phyloP scores from a whole-genome alignment of 2,113 vertebrate species.

The Hemibagrus wyckioides region DNA sequence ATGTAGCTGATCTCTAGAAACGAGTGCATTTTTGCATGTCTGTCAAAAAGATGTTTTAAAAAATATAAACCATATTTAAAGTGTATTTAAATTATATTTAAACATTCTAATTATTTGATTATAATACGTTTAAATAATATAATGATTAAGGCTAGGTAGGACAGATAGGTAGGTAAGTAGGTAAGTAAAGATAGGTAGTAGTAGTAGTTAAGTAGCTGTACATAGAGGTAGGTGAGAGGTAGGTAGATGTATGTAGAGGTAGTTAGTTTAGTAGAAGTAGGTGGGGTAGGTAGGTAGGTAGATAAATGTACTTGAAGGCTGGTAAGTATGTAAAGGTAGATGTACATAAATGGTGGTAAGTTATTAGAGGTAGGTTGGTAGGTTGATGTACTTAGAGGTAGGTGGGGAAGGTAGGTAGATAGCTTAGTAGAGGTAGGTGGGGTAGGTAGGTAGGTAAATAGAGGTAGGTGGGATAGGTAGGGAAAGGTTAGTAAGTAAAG shows the following conservation, averaged over 20 bases:
- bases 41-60: too few relatives aligned
- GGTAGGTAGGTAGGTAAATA: not conserved
- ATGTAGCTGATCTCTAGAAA: too few relatives aligned
- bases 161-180: not conserved
- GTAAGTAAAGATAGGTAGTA: not conserved
- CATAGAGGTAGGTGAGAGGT: not conserved
- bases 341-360: not conserved
- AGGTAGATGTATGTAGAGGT: not conserved
- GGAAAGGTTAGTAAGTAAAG: too few relatives aligned
- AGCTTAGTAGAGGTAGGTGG: too few relatives aligned
- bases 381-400: not conserved
- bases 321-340: not conserved
- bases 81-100: too few relatives aligned
- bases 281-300: not conserved
- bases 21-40: too few relatives aligned
- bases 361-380: not conserved
- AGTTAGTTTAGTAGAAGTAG: not conserved
- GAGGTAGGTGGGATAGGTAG: too few relatives aligned
- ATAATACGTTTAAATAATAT: too few relatives aligned
- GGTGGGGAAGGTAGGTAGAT: not conserved
- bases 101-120: too few relatives aligned
- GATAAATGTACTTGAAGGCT: too few relatives aligned
- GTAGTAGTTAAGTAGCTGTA: too few relatives aligned
- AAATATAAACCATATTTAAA: too few relatives aligned
- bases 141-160: not conserved